Evolutionary conservation across 2,888 invertebrate species (phyloP).

Genomic region (Drosophila kanekoi): DNA sequence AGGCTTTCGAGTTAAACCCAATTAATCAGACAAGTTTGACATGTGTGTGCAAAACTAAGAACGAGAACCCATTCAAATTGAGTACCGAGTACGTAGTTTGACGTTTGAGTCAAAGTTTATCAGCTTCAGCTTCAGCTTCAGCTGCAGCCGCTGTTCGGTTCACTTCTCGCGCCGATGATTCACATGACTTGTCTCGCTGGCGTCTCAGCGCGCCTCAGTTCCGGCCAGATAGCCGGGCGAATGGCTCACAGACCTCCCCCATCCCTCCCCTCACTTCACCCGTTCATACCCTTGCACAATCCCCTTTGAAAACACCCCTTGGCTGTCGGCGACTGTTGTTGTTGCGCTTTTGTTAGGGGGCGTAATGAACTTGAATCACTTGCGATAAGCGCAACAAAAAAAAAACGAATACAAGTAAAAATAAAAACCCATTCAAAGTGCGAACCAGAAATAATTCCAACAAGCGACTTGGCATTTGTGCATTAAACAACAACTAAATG

Average conservation of each 20-base stretch:
- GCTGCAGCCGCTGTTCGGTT: background rate
- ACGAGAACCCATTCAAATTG: background rate
- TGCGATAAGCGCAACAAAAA: constrained; percentile 38
- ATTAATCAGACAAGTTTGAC: too few relatives aligned
- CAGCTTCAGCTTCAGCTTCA: background rate
- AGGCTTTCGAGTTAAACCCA: too few relatives aligned
- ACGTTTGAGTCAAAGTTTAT: constrained; percentile 26
- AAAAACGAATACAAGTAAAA: background rate
- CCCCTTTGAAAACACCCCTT: background rate
- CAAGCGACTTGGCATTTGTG: constrained; percentile 37
- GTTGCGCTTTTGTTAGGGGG: constrained; percentile 18
- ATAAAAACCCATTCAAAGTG: constrained; percentile 12
- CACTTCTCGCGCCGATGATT: constrained; percentile 22
- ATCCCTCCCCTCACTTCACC: background rate
- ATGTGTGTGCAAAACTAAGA: too few relatives aligned
- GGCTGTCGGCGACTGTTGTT: background rate
- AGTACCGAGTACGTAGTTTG: background rate
- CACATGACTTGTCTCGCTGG: constrained; percentile 16
- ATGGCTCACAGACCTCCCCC: constrained; percentile 9
- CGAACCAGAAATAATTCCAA: constrained; percentile 19
- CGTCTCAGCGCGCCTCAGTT: constrained; percentile 26
- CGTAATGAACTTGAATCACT: constrained; percentile 46
- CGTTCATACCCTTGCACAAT: background rate
- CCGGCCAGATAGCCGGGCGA: constrained; percentile 45
- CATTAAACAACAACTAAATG: constrained; percentile 15